Evolutionary conservation across 53 echinoderm and acorn worm species (phyloP).

Genomic region (Echinarachnius parma): DNA sequence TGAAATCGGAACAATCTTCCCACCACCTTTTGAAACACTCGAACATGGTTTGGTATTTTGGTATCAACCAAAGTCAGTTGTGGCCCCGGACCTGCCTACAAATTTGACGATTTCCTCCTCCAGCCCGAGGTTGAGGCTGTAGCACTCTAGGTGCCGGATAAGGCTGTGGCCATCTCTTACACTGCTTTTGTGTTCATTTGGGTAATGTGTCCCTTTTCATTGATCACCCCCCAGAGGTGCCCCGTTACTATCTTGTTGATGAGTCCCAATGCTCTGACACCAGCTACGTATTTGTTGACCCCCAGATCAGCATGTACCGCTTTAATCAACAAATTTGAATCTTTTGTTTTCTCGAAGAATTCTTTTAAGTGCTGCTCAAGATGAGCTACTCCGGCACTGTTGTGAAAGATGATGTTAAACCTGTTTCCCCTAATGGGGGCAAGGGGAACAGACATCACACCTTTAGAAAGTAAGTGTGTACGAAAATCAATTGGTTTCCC

Average conservation of each 20-base stretch:
- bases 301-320: slow-evolving; percentile 55
- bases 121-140: too few species aligned
- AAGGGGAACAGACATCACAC: slow-evolving; percentile 32
- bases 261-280: slow-evolving; percentile 53
- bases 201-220: slow-evolving; percentile 40
- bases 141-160: too few species aligned
- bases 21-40: slow-evolving; percentile 44
- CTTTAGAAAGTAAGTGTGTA: slow-evolving; percentile 29
- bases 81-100: too few species aligned
- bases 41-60: slow-evolving; percentile 1
- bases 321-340: slow-evolving; percentile 43
- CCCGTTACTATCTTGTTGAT: slow-evolving; percentile 60
- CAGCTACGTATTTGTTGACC: slow-evolving; percentile 48
- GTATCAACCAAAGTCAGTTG: too few species aligned
- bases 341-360: slow-evolving; percentile 52
- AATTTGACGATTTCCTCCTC: too few species aligned
- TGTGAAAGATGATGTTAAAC: slow-evolving; percentile 71
- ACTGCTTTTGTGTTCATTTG: too few species aligned
- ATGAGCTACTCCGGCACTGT: slow-evolving; percentile 52
- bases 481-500: slow-evolving; percentile 61
- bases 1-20: slow-evolving; percentile 44
- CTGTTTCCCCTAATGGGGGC: slow-evolving; percentile 61
- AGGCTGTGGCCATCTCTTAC: too few species aligned
- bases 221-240: slow-evolving; percentile 58
- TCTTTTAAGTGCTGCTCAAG: slow-evolving; percentile 29